Conservation (phyloP, 2,113 vertebrate species). For the Notechis scutatus region DNA sequence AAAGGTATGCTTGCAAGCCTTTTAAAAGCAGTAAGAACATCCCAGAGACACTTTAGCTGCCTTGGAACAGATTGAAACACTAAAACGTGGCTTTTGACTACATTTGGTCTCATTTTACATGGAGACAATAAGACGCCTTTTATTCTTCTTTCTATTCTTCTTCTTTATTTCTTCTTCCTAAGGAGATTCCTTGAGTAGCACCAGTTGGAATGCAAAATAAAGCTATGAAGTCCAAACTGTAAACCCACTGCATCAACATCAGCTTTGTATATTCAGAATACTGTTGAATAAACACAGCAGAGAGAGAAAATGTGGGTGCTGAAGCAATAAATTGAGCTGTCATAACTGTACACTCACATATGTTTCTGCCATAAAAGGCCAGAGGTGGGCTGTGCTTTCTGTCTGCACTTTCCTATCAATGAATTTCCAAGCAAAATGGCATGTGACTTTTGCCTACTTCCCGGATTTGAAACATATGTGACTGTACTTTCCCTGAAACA, state of each 20-base stretch:
- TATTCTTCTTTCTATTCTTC: background rate
- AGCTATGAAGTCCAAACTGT: background rate
- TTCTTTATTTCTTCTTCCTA: too few relatives aligned
- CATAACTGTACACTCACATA: background rate
- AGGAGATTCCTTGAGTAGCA: background rate
- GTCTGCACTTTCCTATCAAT: background rate
- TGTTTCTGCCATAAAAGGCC: background rate
- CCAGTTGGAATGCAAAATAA: background rate
- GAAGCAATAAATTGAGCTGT: background rate
- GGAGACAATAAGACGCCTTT: background rate
- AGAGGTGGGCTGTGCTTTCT: background rate
- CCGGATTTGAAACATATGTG: background rate
- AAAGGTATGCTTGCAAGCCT: background rate
- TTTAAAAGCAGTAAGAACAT: background rate
- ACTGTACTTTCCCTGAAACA: background rate
- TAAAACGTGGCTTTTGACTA: background rate
- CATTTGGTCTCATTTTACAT: background rate
- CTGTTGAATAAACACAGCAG: background rate
- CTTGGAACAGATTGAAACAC: background rate
- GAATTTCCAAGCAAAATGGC: background rate
- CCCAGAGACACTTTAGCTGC: background rate
- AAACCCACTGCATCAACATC: background rate
- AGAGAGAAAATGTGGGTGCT: background rate
- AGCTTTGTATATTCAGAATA: background rate
- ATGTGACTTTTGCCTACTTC: background rate